phyloP scores from a whole-genome alignment of 2,888 invertebrate species.

The Lasioglossum leucozonium region DNA sequence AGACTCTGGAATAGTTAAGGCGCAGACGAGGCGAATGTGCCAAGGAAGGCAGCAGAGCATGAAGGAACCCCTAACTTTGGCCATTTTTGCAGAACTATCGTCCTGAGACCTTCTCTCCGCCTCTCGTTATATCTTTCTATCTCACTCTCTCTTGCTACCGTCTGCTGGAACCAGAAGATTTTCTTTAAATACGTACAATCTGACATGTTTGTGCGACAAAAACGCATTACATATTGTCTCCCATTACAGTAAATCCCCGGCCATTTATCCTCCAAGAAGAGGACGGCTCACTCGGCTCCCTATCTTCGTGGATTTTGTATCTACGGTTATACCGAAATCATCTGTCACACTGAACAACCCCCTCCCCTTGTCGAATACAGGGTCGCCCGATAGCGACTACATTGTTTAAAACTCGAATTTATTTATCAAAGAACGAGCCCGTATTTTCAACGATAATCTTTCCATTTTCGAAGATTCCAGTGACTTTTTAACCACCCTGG shows the following conservation, averaged over 20 bases:
- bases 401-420: neutral
- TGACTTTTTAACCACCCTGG: neutral
- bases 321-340: neutral
- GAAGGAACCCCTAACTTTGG: slow-evolving; percentile 45
- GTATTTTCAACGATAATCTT: accelerated
- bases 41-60: slow-evolving; percentile 53
- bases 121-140: neutral
- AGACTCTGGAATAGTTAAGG: slow-evolving; percentile 48
- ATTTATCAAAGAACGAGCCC: neutral
- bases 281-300: slow-evolving; percentile 19
- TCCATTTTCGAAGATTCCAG: neutral
- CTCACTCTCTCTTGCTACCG: neutral
- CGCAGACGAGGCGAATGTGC: slow-evolving; percentile 42
- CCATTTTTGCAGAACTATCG: slow-evolving; percentile 39
- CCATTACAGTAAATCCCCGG: slow-evolving; percentile 16
- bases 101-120: neutral
- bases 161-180: neutral
- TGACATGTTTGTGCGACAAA: neutral
- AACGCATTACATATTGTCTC: slow-evolving; percentile 3
- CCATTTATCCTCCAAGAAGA: neutral
- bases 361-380: neutral
- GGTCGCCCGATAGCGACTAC: neutral
- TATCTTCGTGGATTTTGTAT: neutral
- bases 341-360: neutral
- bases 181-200: slow-evolving; percentile 1